Evolutionary conservation across 2,888 invertebrate genomes (phyloP).

Genomic region (Trissoscelio sp.): DNA sequence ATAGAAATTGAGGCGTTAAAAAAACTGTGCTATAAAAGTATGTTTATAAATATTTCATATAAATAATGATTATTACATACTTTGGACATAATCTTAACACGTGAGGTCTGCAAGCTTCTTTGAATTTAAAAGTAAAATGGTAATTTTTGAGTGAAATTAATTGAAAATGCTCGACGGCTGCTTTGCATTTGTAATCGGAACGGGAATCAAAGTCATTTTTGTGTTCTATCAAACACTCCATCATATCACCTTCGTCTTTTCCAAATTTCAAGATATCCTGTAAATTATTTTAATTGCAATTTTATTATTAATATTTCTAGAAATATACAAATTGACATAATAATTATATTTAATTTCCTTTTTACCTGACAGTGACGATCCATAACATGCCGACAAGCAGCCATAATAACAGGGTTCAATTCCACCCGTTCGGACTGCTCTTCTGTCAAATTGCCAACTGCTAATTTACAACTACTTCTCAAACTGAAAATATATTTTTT

Average conservation of each 20-base stretch:
- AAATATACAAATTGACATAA: no score
- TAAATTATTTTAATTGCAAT: slow-evolving; percentile 1
- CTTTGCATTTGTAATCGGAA: slow-evolving; percentile 92
- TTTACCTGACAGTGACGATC: slow-evolving; percentile 88
- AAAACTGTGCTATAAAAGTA: no score
- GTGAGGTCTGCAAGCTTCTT: slow-evolving; percentile 94
- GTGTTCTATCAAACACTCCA: slow-evolving; percentile 96
- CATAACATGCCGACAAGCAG: slow-evolving; percentile 92
- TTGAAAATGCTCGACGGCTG: slow-evolving; percentile 98
- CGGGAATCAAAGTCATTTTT: slow-evolving; percentile 94
- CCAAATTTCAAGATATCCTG: slow-evolving; percentile 87
- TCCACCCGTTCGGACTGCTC: slow-evolving; percentile 94
- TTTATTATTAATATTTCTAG: neutral
- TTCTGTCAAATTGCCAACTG: slow-evolving; percentile 93
- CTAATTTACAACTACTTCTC: slow-evolving; percentile 87
- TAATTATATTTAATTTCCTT: neutral
- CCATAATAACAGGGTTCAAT: slow-evolving; percentile 93
- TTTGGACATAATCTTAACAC: slow-evolving; percentile 87
- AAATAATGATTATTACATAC: no score
- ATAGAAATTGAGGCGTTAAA: neutral
- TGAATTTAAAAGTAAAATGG: slow-evolving; percentile 96
- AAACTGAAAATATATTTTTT: slow-evolving; percentile 71
- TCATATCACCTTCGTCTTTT: slow-evolving; percentile 93
- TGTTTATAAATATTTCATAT: no score
- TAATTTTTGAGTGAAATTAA: slow-evolving; percentile 96